Base-by-base conservation (phyloP, 2,113 vertebrate genomes). In the Rissa tridactyla region DNA sequence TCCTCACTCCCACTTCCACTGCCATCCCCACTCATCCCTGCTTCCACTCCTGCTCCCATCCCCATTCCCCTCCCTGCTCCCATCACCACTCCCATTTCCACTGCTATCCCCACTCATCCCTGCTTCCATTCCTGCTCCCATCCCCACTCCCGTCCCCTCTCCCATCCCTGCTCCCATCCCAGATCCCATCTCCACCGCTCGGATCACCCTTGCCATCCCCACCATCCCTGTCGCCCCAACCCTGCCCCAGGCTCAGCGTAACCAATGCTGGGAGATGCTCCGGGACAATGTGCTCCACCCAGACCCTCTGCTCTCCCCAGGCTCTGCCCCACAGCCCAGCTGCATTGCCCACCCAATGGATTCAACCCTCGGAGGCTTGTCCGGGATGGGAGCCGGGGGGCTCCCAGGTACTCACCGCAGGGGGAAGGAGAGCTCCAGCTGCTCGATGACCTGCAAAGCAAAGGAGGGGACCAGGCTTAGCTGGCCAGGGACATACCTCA, bases 351-450 rank as follows among this genome's bases (percentile, higher is more conserved):
- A 26, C 23, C 29, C 10, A 0, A 12, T 3, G 12, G 47, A 75
- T 58, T 76, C 6, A 3, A 7, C 51, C 52, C 38, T 15, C 5
- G 34, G 49, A 19, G 17, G 26, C 15, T 16, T 23, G 34, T 15
- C 3, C 1, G 0, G 36, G 66, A 23, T 17, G 32, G 81, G 29
- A 76, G 34, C 55, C 2, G 0, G 0, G 1, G 34, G 13, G 20
- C 8, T 57, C 15, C 54, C 0, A 3, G 49, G 6, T 54, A 96
- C 98, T 98, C 96, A 99, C 98, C 99, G 92, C 61, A 99, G 94
- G 11, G 98, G 98, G 95, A 99, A 99, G 82, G 98, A 99, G 72
- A 99, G 97, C 85, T 99, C 98, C 97, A 99, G 97, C 97, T 99
- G 99, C 91, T 99, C 98, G 27, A 98, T 99, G 88, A 99, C 98